Evolutionary conservation across 2,888 invertebrate species (phyloP).

Genomic region (Phanerotoma sp.): DNA sequence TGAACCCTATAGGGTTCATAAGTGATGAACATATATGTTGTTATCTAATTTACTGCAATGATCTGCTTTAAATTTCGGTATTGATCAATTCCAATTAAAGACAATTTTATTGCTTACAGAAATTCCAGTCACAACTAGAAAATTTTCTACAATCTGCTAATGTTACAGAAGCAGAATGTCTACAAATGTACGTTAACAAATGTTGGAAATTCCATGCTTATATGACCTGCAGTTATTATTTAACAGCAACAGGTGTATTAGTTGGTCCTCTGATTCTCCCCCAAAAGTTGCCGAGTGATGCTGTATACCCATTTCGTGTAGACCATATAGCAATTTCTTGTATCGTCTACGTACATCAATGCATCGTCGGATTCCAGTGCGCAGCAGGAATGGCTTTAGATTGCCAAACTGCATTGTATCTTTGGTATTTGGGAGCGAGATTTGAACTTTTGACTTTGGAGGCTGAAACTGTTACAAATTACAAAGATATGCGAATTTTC

Average conservation of each 20-base stretch:
- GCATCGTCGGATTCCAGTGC: slow-evolving; percentile 26
- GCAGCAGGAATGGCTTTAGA: slow-evolving; percentile 34
- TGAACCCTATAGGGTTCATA: too few species aligned
- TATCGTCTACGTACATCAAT: slow-evolving; percentile 31
- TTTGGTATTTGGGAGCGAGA: slow-evolving; percentile 40
- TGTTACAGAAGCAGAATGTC: slow-evolving; percentile 13
- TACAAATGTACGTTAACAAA: slow-evolving; percentile 34
- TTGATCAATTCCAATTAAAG: too few species aligned
- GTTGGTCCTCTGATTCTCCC: slow-evolving; percentile 32
- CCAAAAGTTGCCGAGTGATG: slow-evolving; percentile 28
- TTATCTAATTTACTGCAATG: too few species aligned
- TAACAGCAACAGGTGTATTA: slow-evolving; percentile 32
- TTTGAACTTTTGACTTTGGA: slow-evolving; percentile 31
- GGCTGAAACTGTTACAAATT: slow-evolving; percentile 5
- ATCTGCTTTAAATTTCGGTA: too few species aligned
- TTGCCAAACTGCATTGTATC: slow-evolving; percentile 34
- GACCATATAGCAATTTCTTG: slow-evolving; percentile 18
- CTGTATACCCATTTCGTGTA: slow-evolving; percentile 32
- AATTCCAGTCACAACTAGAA: slow-evolving; percentile 33
- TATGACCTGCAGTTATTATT: slow-evolving; percentile 28
- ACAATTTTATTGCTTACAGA: slow-evolving; percentile 23
- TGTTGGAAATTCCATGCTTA: slow-evolving; percentile 26
- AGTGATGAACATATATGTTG: too few species aligned
- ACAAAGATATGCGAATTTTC: slow-evolving; percentile 4
- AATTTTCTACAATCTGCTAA: slow-evolving; percentile 30